These are phyloP conservation scores for Archocentrus centrarchus DNA, from an alignment of 2,113 vertebrate genomes.

Conservation along the genomic window DNA sequence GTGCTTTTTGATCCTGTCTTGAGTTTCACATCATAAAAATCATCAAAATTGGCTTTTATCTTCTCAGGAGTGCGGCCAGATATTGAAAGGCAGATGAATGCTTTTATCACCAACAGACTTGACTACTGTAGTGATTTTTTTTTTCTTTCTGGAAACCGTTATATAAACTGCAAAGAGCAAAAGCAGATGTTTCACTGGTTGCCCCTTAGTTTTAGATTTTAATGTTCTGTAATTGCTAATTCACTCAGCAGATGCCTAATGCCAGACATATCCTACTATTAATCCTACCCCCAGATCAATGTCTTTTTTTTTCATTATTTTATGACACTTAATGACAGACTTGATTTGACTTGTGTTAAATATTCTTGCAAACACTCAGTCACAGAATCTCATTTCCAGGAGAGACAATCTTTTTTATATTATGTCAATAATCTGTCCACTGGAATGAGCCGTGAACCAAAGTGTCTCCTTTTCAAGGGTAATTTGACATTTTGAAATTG, in stretches of 20 bases:
- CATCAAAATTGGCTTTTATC: slow-evolving; percentile 59
- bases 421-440: fast-evolving
- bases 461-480: background rate
- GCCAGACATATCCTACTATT: background rate
- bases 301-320: background rate
- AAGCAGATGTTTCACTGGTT: slow-evolving; percentile 24
- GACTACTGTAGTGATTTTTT: slow-evolving; percentile 38
- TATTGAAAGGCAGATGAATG: slow-evolving; percentile 43
- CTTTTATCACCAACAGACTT: slow-evolving; percentile 53
- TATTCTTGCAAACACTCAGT: background rate
- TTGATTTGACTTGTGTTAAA: background rate
- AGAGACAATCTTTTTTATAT: background rate
- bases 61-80: slow-evolving; percentile 38
- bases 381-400: background rate
- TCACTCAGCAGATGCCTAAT: background rate
- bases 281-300: background rate
- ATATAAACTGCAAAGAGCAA: slow-evolving; percentile 6
- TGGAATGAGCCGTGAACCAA: background rate
- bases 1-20: slow-evolving; percentile 58
- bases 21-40: slow-evolving; percentile 67
- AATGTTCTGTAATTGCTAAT: slow-evolving; percentile 16
- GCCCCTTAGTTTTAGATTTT: background rate
- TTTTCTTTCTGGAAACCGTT: slow-evolving; percentile 3
- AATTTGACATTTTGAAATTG: background rate
- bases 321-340: background rate